phyloP scores from a whole-genome alignment of 2,797 vertebrate genomes.

The Scolopax rusticola region DNA sequence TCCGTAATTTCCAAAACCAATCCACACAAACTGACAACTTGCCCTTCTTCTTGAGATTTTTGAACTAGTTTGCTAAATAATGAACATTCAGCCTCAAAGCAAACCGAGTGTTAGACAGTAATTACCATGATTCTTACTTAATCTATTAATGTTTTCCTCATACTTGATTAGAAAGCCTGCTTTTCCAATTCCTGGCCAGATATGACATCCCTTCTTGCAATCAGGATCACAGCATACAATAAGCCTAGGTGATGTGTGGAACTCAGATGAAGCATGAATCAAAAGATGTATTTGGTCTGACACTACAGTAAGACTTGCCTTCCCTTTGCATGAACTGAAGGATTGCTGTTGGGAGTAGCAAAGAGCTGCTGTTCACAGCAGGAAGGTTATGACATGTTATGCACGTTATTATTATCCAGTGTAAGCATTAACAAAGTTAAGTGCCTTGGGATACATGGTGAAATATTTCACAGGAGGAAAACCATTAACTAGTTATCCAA shows the following conservation, averaged over 20 bases:
- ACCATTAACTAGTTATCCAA: neutral
- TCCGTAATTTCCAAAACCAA: neutral
- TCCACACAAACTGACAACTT: neutral
- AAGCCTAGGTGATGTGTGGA: neutral
- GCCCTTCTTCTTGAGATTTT: neutral
- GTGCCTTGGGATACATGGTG: accelerated
- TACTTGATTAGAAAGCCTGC: neutral
- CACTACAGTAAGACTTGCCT: neutral
- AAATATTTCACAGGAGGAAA: neutral
- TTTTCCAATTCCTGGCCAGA: neutral
- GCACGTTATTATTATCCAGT: neutral
- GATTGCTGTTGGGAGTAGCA: neutral
- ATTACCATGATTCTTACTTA: neutral
- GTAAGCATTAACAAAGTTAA: neutral
- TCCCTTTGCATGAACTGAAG: neutral
- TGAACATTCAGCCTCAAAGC: neutral
- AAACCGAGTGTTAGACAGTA: neutral
- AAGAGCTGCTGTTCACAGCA: neutral
- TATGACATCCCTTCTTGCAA: neutral
- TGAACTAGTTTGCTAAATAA: neutral
- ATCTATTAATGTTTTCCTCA: neutral
- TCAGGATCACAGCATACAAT: neutral
- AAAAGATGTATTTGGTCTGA: neutral
- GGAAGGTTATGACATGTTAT: neutral
- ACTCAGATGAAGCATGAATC: neutral